Percentiles rank a stretch among this genome's conserved stretches.
phyloP scores from a whole-genome alignment of 1,140 invertebrate genomes.

The Monochamus saltuarius region DNA sequence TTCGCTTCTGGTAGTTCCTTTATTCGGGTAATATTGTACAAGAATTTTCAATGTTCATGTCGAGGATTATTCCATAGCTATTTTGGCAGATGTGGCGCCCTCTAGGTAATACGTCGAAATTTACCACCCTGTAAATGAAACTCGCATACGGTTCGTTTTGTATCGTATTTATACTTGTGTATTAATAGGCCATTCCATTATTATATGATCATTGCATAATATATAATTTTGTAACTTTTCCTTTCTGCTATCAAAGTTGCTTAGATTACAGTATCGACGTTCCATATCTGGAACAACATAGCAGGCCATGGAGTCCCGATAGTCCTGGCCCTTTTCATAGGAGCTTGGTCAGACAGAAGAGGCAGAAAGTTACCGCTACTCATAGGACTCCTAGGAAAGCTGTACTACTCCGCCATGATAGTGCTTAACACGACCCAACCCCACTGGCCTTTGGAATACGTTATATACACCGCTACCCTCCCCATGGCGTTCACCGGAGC shows the following conservation, averaged over 20 bases:
- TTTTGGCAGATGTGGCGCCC: no score
- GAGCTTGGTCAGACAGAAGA: constrained; percentile 72
- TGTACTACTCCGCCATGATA: constrained; percentile 72
- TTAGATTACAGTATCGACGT: constrained; percentile 67
- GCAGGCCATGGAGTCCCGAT: constrained; percentile 69
- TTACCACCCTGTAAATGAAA: no score
- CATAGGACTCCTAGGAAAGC: constrained; percentile 68
- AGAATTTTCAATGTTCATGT: no score
- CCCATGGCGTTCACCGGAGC: constrained; percentile 72
- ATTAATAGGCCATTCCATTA: no score
- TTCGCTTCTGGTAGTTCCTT: no score
- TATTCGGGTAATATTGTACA: no score
- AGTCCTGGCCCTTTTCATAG: constrained; percentile 72
- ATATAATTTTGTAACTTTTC: neutral
- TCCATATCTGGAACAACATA: constrained; percentile 74
- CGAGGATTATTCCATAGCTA: no score
- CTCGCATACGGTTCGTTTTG: no score
- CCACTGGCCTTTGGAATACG: constrained; percentile 70
- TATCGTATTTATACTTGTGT: no score
- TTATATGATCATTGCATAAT: no score
- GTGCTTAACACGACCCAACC: constrained; percentile 65
- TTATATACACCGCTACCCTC: constrained; percentile 71
- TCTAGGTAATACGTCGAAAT: no score
- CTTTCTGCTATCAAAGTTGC: constrained; percentile 23
- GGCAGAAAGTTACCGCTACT: constrained; percentile 70